Evolutionary conservation across 2,797 vertebrate genomes (phyloP).

Genomic region (Coluber constrictor): DNA sequence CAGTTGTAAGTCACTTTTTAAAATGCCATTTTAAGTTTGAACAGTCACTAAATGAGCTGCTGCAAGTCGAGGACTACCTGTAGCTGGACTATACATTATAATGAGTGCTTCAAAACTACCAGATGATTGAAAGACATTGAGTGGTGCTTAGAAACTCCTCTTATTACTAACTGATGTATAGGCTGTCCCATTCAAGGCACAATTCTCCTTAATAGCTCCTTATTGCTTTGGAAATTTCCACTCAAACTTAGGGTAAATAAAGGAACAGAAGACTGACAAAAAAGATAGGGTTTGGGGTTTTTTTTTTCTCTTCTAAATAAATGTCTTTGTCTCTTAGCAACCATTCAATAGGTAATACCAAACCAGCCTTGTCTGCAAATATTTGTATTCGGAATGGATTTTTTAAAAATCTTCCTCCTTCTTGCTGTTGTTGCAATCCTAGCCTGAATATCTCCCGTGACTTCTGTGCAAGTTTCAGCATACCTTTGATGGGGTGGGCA

Average conservation of each 20-base stretch:
- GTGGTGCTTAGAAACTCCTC: background rate
- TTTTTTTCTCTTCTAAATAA: background rate
- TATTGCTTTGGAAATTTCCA: conserved; percentile 3
- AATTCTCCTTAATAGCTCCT: background rate
- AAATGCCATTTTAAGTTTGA: background rate
- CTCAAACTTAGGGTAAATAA: background rate
- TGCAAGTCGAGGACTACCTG: background rate
- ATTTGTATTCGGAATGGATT: conserved; percentile 53
- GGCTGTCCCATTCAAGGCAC: too few relatives aligned
- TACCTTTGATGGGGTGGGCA: background rate
- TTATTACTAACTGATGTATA: background rate
- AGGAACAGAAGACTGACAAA: conserved; percentile 27
- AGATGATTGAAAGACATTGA: background rate
- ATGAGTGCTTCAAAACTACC: background rate
- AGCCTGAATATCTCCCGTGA: conserved; percentile 33
- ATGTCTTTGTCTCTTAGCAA: background rate
- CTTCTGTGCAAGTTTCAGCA: conserved; percentile 40
- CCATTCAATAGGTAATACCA: conserved; percentile 16
- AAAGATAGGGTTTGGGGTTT: background rate
- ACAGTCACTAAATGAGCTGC: background rate
- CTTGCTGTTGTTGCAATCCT: conserved; percentile 22
- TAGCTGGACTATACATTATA: background rate
- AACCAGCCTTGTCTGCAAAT: conserved; percentile 42
- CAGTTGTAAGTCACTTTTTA: background rate
- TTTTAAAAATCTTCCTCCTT: conserved; percentile 52